phyloP scores from a whole-genome alignment of 2,888 invertebrate species.

The Onchidella celtica region DNA sequence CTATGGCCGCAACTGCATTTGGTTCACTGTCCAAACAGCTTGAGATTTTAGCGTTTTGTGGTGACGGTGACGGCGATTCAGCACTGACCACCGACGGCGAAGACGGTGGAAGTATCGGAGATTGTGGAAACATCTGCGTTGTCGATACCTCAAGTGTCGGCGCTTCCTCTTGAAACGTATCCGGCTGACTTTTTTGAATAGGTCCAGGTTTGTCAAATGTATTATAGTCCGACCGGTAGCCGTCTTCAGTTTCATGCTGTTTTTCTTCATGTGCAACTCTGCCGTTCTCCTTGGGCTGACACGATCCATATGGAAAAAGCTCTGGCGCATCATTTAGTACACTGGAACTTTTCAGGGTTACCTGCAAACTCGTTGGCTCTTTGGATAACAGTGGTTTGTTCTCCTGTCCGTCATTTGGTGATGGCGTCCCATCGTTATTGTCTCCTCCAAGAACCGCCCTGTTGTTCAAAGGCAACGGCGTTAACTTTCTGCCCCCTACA shows the following conservation, averaged over 20 bases:
- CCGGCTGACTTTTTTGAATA: neutral
- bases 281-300: neutral
- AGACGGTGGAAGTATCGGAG: too few species aligned
- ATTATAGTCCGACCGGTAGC: neutral
- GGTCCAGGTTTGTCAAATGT: neutral
- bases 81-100: too few species aligned
- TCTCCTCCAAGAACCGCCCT: neutral
- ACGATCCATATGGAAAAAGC: too few species aligned
- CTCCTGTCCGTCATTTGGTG: constrained; percentile 5
- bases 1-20: too few species aligned
- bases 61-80: too few species aligned
- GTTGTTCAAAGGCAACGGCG: neutral
- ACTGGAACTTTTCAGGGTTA: too few species aligned
- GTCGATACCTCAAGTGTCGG: neutral
- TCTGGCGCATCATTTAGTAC: too few species aligned
- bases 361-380: too few species aligned
- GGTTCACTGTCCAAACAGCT: too few species aligned
- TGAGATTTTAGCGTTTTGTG: too few species aligned
- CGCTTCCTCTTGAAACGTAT: neutral
- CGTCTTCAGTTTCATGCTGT: neutral
- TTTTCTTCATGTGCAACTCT: neutral
- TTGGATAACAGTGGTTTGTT: constrained; percentile 8
- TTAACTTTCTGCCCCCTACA: neutral
- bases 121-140: too few species aligned
- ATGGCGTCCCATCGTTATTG: neutral